Evolutionary conservation across 2,113 vertebrate species (phyloP), one percentile per base, ranked within the genome.

Genomic region (Gambusia holbrooki): DNA sequence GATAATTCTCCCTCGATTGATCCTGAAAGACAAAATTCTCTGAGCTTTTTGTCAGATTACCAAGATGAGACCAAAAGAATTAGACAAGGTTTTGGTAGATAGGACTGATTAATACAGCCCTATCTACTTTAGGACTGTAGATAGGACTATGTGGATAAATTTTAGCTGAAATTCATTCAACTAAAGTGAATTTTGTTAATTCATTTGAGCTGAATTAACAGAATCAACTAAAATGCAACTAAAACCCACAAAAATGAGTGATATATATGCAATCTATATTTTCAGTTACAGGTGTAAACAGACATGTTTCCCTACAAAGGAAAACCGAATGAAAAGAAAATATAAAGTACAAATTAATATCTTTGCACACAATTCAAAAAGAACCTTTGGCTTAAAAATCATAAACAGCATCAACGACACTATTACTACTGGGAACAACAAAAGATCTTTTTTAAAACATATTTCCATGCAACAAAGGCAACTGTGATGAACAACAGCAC

Each of bases 271-370:
- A 93, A 94, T 94, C 89, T 93, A 91, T 87, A 89, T 88, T 92
- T 94, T 89, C 85, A 92, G 92, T 90, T 94, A 94, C 92, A 93
- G 83, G 86, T 93, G 92, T 95, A 94, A 94, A 95, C 94, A 91
- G 80, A 92, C 87, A 90, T 75, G 76, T 91, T 89, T 91, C 85
- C 74, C 87, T 85, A 89, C 85, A 87, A 92, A 89, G 72, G 79
- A 70, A 78, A 85, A 42, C 86, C 71, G 77, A 81, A 91, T 88
- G 91, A 83, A 82, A 70, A 62, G 83, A 79, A 86, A 76, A 72
- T 75, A 74, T 62, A 85, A 90, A 87, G 82, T 90, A 87, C 80
- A 94, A 93, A 90, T 89, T 69, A 87, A 88, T 64, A 88, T 87
- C 65, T 93, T 89, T 94, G 87, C 88, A 92, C 83, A 32, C 76